These are phyloP conservation scores for Coenonympha glycerion DNA, from an alignment of 2,888 invertebrate species.

Conservation along the genomic window DNA sequence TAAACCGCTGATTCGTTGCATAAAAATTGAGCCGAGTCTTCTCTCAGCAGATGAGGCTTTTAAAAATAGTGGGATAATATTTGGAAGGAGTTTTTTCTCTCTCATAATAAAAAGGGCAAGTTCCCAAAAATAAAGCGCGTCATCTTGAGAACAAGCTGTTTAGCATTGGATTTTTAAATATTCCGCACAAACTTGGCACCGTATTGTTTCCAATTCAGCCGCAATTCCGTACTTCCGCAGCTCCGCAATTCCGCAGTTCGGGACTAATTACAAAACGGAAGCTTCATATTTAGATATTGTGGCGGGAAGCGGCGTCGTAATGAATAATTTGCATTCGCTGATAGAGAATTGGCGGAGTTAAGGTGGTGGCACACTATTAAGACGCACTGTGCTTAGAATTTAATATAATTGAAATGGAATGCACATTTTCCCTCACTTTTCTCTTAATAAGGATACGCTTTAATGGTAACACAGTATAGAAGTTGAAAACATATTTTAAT, in stretches of 20 bases:
- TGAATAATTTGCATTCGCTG: slow-evolving; percentile 12
- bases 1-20: too few relatives aligned
- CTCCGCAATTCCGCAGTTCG: not conserved
- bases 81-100: too few relatives aligned
- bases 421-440: too few relatives aligned
- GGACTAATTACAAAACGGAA: slow-evolving; percentile 9
- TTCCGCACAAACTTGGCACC: not conserved
- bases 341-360: slow-evolving; percentile 6
- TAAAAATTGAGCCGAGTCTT: too few relatives aligned
- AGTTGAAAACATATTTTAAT: too few relatives aligned
- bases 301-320: not conserved
- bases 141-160: not conserved
- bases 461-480: too few relatives aligned
- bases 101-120: not conserved
- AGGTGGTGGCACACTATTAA: too few relatives aligned
- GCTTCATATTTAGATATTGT: slow-evolving; percentile 7
- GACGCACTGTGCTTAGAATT: too few relatives aligned
- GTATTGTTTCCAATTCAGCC: not conserved
- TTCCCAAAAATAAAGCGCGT: not conserved
- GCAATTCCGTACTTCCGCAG: not conserved
- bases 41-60: too few relatives aligned
- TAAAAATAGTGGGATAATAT: too few relatives aligned
- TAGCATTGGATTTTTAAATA: slow-evolving; percentile 1
- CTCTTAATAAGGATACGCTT: too few relatives aligned
- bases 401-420: too few relatives aligned